These are phyloP conservation scores for Xyliphius kryptos DNA, from an alignment of 2,113 vertebrate species.

Conservation along the genomic window DNA sequence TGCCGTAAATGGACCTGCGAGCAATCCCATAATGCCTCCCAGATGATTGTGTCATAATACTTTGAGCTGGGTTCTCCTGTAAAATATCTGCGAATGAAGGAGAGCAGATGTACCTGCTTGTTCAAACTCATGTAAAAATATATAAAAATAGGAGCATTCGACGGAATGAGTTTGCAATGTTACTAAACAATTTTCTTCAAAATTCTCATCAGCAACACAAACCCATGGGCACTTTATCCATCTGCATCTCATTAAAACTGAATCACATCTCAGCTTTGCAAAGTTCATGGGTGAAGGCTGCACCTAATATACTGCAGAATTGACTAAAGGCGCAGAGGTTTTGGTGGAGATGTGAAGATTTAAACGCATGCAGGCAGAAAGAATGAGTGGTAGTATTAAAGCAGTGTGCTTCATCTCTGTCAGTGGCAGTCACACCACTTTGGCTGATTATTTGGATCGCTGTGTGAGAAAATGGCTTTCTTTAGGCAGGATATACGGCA, in stretches of 20 bases:
- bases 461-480: slow-evolving; percentile 32
- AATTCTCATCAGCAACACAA: slow-evolving; percentile 17
- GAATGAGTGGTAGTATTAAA: slow-evolving; percentile 3
- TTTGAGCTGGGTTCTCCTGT: not conserved
- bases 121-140: too few species aligned
- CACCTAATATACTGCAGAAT: slow-evolving; percentile 41
- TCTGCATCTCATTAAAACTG: slow-evolving; percentile 47
- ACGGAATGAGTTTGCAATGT: slow-evolving; percentile 32
- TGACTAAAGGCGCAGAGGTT: slow-evolving; percentile 48
- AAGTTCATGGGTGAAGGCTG: slow-evolving; percentile 48
- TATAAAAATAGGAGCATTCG: too few species aligned
- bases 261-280: slow-evolving; percentile 45
- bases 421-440: slow-evolving; percentile 6
- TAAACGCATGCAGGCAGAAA: slow-evolving; percentile 7
- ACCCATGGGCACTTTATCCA: slow-evolving; percentile 40
- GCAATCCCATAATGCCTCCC: slow-evolving; percentile 75
- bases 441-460: slow-evolving; percentile 7
- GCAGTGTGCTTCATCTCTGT: slow-evolving; percentile 16
- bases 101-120: not conserved
- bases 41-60: slow-evolving; percentile 69
- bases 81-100: slow-evolving; percentile 1
- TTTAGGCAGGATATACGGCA: slow-evolving; percentile 10
- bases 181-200: slow-evolving; percentile 26
- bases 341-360: slow-evolving; percentile 45
- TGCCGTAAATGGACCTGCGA: slow-evolving; percentile 67